Conservation (phyloP, 2,113 vertebrate species). For the Sceloporus undulatus region DNA sequence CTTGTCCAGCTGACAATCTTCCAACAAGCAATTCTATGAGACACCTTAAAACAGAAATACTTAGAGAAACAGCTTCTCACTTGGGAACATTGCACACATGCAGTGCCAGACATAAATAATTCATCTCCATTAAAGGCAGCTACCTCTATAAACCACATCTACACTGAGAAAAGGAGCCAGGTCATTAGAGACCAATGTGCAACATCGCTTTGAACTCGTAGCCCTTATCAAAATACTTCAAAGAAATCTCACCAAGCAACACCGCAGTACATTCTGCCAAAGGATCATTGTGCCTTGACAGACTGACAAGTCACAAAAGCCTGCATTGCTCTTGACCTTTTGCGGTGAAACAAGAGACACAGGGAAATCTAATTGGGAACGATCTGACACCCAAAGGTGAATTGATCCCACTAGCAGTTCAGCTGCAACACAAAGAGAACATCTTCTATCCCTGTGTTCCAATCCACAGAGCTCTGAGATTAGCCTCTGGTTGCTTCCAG, state of each 20-base stretch:
- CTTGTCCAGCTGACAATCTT: slow-evolving; percentile 68
- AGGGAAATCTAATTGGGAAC: slow-evolving; percentile 31
- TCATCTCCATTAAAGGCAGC: slow-evolving; percentile 71
- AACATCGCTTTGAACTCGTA: slow-evolving; percentile 69
- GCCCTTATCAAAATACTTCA: slow-evolving; percentile 53
- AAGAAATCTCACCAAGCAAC: slow-evolving; percentile 58
- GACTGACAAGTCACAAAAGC: rapidly evolving
- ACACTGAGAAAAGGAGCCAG: slow-evolving; percentile 49
- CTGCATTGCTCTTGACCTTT: rapidly evolving
- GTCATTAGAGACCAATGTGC: slow-evolving; percentile 64
- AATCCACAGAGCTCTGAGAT: slow-evolving; percentile 66
- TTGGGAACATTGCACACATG: slow-evolving; percentile 68
- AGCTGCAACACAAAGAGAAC: slow-evolving; percentile 56
- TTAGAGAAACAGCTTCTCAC: slow-evolving; percentile 63
- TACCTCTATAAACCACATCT: slow-evolving; percentile 66
- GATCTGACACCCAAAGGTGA: background rate
- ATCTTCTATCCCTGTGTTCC: slow-evolving; percentile 61
- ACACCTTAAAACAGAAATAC: slow-evolving; percentile 68
- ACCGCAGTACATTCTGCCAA: background rate
- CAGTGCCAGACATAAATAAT: slow-evolving; percentile 74
- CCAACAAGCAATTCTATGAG: slow-evolving; percentile 70
- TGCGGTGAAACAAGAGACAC: background rate
- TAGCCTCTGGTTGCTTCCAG: slow-evolving; percentile 74
- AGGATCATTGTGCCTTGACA: background rate
- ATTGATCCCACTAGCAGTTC: slow-evolving; percentile 50